A percentile compares a stretch with the other conserved stretches of the same genome.
Evolutionary conservation across 2,797 vertebrate genomes (phyloP).

Genomic region (Cirrhinus mrigala): DNA sequence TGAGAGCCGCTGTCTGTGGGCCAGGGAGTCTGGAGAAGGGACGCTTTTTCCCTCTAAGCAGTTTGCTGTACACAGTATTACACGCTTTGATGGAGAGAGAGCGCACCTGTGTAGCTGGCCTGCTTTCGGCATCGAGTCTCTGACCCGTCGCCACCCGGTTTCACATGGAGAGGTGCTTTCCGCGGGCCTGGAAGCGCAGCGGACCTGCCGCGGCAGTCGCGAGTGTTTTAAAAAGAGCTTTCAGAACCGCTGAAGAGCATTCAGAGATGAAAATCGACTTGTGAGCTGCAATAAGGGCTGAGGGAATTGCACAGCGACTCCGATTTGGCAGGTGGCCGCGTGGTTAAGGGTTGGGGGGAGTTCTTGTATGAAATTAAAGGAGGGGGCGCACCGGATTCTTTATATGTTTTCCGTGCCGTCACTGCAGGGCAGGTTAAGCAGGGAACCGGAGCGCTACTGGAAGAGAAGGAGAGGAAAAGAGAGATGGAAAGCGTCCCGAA

Average conservation of each 20-base stretch:
- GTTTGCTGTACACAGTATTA: slow-evolving; percentile 48
- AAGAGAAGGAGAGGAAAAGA: slow-evolving; percentile 38
- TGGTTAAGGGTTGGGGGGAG: slow-evolving; percentile 33
- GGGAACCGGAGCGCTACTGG: slow-evolving; percentile 1
- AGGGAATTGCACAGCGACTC: slow-evolving; percentile 48
- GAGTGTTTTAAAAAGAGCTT: slow-evolving; percentile 49
- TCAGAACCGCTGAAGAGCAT: slow-evolving; percentile 52
- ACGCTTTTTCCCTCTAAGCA: slow-evolving; percentile 41
- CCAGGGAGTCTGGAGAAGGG: slow-evolving; percentile 45
- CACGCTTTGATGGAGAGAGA: slow-evolving; percentile 53
- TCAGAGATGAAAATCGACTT: slow-evolving; percentile 58
- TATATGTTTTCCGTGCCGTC: slow-evolving; percentile 55
- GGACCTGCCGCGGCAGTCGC: background rate
- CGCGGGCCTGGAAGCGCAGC: background rate
- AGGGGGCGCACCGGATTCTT: slow-evolving; percentile 52
- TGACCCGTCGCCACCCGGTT: slow-evolving; percentile 12
- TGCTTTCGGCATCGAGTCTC: slow-evolving; percentile 39
- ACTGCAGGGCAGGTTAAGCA: slow-evolving; percentile 57
- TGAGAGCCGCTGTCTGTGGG: slow-evolving; percentile 49
- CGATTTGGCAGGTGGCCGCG: slow-evolving; percentile 40
- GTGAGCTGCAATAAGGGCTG: slow-evolving; percentile 28
- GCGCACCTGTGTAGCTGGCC: slow-evolving; percentile 57
- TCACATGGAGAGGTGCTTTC: slow-evolving; percentile 31
- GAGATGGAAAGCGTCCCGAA: background rate
- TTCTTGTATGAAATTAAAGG: slow-evolving; percentile 63